Conservation (phyloP, 2,888 invertebrate species). For the Xanthorhoe designata region DNA sequence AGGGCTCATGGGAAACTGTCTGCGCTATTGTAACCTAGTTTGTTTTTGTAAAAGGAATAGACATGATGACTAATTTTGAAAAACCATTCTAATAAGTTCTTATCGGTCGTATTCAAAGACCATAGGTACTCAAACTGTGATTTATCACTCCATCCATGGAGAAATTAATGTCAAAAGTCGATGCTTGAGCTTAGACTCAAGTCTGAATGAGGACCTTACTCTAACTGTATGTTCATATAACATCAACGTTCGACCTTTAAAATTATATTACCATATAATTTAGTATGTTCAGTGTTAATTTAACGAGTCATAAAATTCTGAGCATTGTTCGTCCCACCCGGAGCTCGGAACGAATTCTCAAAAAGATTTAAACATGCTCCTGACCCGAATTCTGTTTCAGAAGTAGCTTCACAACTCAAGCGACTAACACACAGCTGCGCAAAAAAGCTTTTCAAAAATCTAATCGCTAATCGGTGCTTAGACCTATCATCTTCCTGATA, state of each 20-base stretch:
- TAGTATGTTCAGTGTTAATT: constrained; percentile 59
- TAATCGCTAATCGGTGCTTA: too few relatives aligned
- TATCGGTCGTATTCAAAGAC: too few relatives aligned
- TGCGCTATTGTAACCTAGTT: constrained; percentile 1
- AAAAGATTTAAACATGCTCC: constrained; percentile 63
- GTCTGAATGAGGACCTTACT: too few relatives aligned
- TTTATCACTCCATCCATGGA: too few relatives aligned
- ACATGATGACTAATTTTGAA: too few relatives aligned
- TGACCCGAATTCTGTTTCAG: constrained; percentile 63
- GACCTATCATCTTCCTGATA: too few relatives aligned
- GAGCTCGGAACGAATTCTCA: constrained; percentile 59
- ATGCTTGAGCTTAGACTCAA: too few relatives aligned
- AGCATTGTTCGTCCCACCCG: constrained; percentile 52
- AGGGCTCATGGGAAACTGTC: constrained; percentile 11
- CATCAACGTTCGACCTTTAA: constrained; percentile 33
- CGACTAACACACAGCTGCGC: not conserved
- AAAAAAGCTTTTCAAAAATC: not conserved
- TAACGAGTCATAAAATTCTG: constrained; percentile 70
- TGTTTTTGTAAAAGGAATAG: not conserved
- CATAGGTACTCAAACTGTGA: too few relatives aligned
- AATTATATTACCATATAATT: constrained; percentile 49
- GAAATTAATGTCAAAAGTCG: too few relatives aligned
- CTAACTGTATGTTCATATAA: constrained; percentile 1
- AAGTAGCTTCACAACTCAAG: constrained; percentile 14
- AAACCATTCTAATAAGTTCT: too few relatives aligned